These are phyloP conservation scores for Drosophila serrata DNA, from an alignment of 1,140 invertebrate species.

Conservation along the genomic window DNA sequence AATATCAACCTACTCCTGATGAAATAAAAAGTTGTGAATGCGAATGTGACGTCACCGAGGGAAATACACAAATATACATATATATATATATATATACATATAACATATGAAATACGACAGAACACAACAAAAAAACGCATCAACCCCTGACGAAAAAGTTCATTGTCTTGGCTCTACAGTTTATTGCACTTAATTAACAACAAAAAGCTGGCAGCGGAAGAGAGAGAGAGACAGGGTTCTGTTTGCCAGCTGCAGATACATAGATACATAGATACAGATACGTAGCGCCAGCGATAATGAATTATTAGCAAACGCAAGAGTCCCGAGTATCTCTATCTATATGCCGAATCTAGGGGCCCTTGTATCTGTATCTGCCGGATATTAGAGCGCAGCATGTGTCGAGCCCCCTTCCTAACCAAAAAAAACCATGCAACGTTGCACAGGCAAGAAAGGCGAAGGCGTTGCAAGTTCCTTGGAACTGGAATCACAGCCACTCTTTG, in stretches of 20 bases:
- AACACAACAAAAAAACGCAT: slow-evolving; percentile 31
- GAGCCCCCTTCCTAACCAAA: slow-evolving; percentile 18
- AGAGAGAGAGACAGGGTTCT: neutral
- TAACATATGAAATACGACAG: slow-evolving; percentile 15
- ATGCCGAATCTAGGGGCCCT: slow-evolving; percentile 22
- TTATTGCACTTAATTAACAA: slow-evolving; percentile 77
- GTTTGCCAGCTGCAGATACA: slow-evolving; percentile 44
- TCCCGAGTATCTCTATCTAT: slow-evolving; percentile 21
- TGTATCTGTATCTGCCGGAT: slow-evolving; percentile 69
- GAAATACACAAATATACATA: slow-evolving; percentile 20
- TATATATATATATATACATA: too few species aligned
- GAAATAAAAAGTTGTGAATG: slow-evolving; percentile 16
- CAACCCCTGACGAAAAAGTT: slow-evolving; percentile 67
- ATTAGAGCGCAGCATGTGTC: slow-evolving; percentile 66
- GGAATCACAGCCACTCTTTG: slow-evolving; percentile 52
- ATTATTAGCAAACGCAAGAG: slow-evolving; percentile 61
- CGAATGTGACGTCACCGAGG: slow-evolving; percentile 34
- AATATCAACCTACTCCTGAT: slow-evolving; percentile 6
- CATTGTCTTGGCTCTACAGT: slow-evolving; percentile 63
- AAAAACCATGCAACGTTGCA: slow-evolving; percentile 44
- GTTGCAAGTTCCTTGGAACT: slow-evolving; percentile 50
- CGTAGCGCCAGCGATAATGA: slow-evolving; percentile 66
- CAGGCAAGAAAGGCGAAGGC: slow-evolving; percentile 34
- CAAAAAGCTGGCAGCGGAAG: slow-evolving; percentile 23
- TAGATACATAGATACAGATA: slow-evolving; percentile 53